Conservation (phyloP, 1,140 invertebrate genomes). For the Pomacea maculata region DNA sequence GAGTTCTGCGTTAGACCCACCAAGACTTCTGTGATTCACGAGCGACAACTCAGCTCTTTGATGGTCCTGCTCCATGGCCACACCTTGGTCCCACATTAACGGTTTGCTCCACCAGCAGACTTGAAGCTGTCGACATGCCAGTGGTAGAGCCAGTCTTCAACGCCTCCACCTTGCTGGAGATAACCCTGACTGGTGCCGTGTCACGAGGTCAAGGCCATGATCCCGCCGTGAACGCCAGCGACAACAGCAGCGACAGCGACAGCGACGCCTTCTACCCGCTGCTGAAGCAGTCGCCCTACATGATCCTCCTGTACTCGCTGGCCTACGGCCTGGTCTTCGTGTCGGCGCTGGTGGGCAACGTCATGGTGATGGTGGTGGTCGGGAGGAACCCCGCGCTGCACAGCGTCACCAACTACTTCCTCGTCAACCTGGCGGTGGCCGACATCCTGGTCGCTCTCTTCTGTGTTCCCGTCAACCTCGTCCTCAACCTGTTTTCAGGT, state of each 20-base stretch:
- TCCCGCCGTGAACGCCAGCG: background rate
- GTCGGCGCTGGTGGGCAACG: slow-evolving; percentile 84
- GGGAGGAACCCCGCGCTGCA: slow-evolving; percentile 84
- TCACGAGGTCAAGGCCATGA: background rate
- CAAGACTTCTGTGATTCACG: too few relatives aligned
- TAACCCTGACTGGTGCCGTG: background rate
- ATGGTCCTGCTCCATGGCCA: too few relatives aligned
- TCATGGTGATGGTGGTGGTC: slow-evolving; percentile 86
- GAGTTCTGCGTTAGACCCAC: too few relatives aligned
- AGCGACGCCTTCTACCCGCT: slow-evolving; percentile 29
- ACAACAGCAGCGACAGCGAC: background rate
- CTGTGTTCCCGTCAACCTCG: slow-evolving; percentile 85
- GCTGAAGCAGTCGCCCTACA: slow-evolving; percentile 43
- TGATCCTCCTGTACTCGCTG: slow-evolving; percentile 50
- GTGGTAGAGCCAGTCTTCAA: background rate
- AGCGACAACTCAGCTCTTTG: too few relatives aligned
- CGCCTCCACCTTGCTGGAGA: background rate
- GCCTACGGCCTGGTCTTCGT: slow-evolving; percentile 73
- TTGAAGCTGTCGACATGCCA: too few relatives aligned
- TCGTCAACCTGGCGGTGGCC: slow-evolving; percentile 89
- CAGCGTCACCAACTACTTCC: slow-evolving; percentile 92
- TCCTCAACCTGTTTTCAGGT: slow-evolving; percentile 63
- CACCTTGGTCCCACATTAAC: too few relatives aligned
- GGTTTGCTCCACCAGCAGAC: too few relatives aligned
- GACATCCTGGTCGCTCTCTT: slow-evolving; percentile 90